Evolutionary conservation across 2,797 vertebrate genomes (phyloP).

Genomic region (Lepus oiostolus): DNA sequence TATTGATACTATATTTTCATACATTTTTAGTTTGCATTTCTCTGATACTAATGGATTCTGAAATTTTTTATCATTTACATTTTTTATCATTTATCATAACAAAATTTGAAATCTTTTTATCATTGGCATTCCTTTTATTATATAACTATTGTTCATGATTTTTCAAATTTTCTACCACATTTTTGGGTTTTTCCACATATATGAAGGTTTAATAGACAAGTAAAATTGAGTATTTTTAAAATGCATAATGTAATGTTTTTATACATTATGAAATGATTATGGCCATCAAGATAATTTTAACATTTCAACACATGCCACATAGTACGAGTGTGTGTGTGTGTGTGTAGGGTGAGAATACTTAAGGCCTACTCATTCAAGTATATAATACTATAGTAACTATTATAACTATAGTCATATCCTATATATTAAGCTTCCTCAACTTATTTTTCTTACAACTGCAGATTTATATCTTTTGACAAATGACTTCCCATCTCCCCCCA

Average conservation of each 20-base stretch:
- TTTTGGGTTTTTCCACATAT: neutral
- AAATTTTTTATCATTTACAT: too few species aligned
- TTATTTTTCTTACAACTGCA: neutral
- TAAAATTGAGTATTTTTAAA: neutral
- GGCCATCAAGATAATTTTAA: neutral
- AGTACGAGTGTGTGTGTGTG: neutral
- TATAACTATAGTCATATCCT: neutral
- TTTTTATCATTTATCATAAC: too few species aligned
- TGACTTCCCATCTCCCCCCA: neutral
- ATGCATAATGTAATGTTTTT: neutral
- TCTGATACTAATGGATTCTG: neutral
- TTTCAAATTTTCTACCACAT: neutral
- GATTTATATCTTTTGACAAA: neutral
- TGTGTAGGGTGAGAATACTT: neutral
- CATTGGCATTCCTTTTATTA: neutral
- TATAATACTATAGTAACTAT: neutral
- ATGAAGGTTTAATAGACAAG: too few species aligned
- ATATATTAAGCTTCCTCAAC: neutral
- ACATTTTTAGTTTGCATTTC: neutral
- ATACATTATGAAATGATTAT: neutral
- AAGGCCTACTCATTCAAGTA: too few species aligned
- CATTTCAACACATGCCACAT: neutral
- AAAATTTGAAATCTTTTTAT: neutral
- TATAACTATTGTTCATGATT: neutral
- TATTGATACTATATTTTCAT: neutral